phyloP scores from a whole-genome alignment of 2,797 vertebrate genomes.

The Anas bahamensis region DNA sequence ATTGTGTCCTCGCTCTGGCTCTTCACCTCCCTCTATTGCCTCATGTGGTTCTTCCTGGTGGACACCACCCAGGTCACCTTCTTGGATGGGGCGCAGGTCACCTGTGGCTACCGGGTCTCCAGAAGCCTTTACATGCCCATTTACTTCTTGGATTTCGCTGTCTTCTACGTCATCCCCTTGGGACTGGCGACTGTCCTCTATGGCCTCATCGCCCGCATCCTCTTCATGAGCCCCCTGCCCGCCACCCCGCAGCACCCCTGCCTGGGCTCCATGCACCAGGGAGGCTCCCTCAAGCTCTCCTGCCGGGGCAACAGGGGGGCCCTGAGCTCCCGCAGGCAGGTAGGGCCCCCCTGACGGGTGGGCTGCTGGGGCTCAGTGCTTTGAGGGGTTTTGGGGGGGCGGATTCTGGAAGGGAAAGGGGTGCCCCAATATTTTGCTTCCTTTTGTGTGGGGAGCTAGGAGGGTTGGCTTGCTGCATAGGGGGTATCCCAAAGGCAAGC shows the following conservation, averaged over 20 bases:
- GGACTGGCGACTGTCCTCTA: slow-evolving; percentile 85
- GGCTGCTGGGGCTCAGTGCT: neutral
- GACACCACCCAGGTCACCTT: slow-evolving; percentile 85
- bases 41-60: slow-evolving; percentile 93
- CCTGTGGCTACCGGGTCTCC: slow-evolving; percentile 87
- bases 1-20: slow-evolving; percentile 88
- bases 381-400: neutral
- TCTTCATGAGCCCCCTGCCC: slow-evolving; percentile 84
- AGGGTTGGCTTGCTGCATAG: neutral
- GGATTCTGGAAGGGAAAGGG: neutral
- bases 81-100: slow-evolving; percentile 83
- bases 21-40: slow-evolving; percentile 87
- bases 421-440: neutral
- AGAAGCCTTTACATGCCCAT: slow-evolving; percentile 90
- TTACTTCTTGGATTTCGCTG: slow-evolving; percentile 89
- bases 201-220: slow-evolving; percentile 84
- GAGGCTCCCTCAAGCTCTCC: slow-evolving; percentile 54
- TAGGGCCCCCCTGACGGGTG: neutral
- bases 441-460: neutral
- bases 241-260: slow-evolving; percentile 70
- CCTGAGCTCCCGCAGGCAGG: slow-evolving; percentile 87
- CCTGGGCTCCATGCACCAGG: slow-evolving; percentile 78
- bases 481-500: neutral
- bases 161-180: slow-evolving; percentile 87
- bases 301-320: slow-evolving; percentile 71